Conservation (phyloP, 1,140 invertebrate genomes). For the Hermetia illucens region DNA sequence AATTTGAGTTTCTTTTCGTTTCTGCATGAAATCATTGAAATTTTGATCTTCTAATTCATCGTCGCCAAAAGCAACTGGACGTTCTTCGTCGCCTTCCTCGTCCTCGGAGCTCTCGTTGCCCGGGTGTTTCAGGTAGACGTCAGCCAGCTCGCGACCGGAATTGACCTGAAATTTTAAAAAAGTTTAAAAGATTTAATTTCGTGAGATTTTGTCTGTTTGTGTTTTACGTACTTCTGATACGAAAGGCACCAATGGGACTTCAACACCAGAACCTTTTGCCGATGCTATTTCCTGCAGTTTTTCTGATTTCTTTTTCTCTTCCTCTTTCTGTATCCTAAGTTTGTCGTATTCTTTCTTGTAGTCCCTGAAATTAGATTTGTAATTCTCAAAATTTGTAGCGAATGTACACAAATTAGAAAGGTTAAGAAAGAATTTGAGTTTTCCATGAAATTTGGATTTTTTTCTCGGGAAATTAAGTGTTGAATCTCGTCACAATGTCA, state of each 20-base stretch:
- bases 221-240: constrained; percentile 6
- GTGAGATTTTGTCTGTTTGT: neutral
- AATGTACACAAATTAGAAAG: too few species aligned
- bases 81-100: constrained; percentile 46
- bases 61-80: constrained; percentile 6
- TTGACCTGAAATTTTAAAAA: constrained; percentile 37
- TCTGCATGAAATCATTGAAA: constrained; percentile 9
- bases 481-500: too few species aligned
- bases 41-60: constrained; percentile 12
- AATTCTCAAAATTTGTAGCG: too few species aligned
- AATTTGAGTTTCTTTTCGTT: constrained; percentile 8
- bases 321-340: constrained; percentile 40
- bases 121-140: constrained; percentile 53
- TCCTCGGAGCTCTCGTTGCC: constrained; percentile 58
- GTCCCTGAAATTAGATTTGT: constrained; percentile 47
- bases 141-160: constrained; percentile 41
- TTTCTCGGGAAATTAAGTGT: too few species aligned
- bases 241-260: constrained; percentile 9
- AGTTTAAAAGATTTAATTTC: neutral
- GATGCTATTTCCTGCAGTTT: constrained; percentile 20
- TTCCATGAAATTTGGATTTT: too few species aligned
- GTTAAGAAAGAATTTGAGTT: too few species aligned
- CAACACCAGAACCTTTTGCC: constrained; percentile 10
- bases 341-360: constrained; percentile 59
- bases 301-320: constrained; percentile 29